phyloP scores from a whole-genome alignment of 2,797 vertebrate genomes.

The Hydrocynus forskahlii region DNA sequence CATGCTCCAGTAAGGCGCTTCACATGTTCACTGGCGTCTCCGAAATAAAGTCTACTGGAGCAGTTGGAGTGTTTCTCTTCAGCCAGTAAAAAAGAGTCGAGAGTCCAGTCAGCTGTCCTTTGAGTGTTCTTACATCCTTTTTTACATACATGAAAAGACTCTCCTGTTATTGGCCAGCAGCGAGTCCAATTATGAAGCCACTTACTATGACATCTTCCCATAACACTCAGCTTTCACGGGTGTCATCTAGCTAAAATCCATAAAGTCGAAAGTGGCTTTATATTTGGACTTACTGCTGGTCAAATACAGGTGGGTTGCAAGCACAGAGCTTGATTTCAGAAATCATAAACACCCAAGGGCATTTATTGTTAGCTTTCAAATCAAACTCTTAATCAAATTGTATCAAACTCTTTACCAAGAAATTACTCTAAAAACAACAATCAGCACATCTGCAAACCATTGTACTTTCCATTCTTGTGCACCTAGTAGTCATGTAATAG shows the following conservation, averaged over 20 bases:
- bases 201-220: not conserved
- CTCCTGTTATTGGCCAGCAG: too few species aligned
- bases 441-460: too few species aligned
- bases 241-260: not conserved
- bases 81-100: conserved; percentile 9
- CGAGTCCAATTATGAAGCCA: too few species aligned
- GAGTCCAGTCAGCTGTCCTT: conserved; percentile 6
- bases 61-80: conserved; percentile 30
- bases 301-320: not conserved
- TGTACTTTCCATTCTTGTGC: too few species aligned
- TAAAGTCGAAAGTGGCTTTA: not conserved
- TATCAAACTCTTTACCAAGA: too few species aligned
- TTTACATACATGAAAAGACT: conserved; percentile 32
- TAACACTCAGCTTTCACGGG: not conserved
- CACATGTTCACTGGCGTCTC: conserved; percentile 28
- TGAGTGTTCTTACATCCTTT: conserved; percentile 2
- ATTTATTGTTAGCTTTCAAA: too few species aligned
- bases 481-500: too few species aligned
- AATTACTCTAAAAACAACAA: too few species aligned
- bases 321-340: too few species aligned
- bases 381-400: too few species aligned
- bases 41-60: conserved; percentile 29
- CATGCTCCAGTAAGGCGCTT: conserved; percentile 8
- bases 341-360: too few species aligned
- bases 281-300: not conserved